Evolutionary conservation across 2,888 invertebrate genomes (phyloP).

Genomic region (Subacronicta megacephala): DNA sequence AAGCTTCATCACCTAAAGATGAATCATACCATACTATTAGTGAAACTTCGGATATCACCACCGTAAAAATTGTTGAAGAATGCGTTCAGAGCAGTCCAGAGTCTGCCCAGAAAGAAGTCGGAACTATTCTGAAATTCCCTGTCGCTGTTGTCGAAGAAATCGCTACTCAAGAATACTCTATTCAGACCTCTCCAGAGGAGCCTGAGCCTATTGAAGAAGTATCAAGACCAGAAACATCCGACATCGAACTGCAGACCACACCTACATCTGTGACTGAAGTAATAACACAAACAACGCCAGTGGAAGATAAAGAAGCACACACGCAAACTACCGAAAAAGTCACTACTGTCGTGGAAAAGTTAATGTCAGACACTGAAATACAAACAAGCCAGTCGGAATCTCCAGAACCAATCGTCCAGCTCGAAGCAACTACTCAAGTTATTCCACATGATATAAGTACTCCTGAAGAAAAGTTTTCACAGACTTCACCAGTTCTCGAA

Average conservation of each 20-base stretch:
- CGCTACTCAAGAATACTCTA: slow-evolving; percentile 87
- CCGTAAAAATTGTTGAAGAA: slow-evolving; percentile 92
- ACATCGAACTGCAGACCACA: slow-evolving; percentile 87
- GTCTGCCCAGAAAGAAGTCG: slow-evolving; percentile 78
- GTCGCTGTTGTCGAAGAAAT: slow-evolving; percentile 90
- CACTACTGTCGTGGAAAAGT: slow-evolving; percentile 74
- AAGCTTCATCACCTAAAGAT: slow-evolving; percentile 87
- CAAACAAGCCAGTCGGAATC: slow-evolving; percentile 81
- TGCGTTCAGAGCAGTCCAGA: slow-evolving; percentile 88
- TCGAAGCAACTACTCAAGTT: slow-evolving; percentile 90
- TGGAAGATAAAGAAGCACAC: slow-evolving; percentile 78
- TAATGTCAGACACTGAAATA: slow-evolving; percentile 77
- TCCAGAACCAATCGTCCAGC: slow-evolving; percentile 74
- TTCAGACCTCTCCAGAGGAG: slow-evolving; percentile 90
- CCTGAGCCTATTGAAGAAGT: slow-evolving; percentile 73
- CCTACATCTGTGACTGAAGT: slow-evolving; percentile 85
- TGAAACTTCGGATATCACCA: slow-evolving; percentile 88
- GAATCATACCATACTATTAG: slow-evolving; percentile 90
- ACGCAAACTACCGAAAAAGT: slow-evolving; percentile 80
- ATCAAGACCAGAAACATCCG: slow-evolving; percentile 72
- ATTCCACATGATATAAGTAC: slow-evolving; percentile 74
- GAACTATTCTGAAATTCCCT: slow-evolving; percentile 89
- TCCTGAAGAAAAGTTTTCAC: slow-evolving; percentile 85
- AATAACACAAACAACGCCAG: slow-evolving; percentile 91
- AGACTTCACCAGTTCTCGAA: slow-evolving; percentile 79